A percentile compares a stretch with the other conserved stretches of the same genome.
phyloP scores from a whole-genome alignment of 2,113 vertebrate species.

The Beaufortia kweichowensis region DNA sequence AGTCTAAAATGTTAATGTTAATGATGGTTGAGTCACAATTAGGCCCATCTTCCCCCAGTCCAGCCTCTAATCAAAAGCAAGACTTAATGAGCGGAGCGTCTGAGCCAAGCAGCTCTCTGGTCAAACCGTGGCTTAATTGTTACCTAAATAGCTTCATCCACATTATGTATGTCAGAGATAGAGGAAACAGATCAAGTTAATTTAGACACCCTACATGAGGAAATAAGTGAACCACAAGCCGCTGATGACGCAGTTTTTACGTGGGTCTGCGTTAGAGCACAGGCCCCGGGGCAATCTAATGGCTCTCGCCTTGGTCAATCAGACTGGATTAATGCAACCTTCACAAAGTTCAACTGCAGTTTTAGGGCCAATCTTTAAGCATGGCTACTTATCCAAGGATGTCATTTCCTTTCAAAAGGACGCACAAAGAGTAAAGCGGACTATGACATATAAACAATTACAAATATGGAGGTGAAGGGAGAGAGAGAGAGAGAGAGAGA shows the following conservation, averaged over 20 bases:
- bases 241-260: slow-evolving; percentile 36
- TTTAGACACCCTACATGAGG: slow-evolving; percentile 21
- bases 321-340: slow-evolving; percentile 45
- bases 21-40: slow-evolving; percentile 69
- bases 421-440: slow-evolving; percentile 8
- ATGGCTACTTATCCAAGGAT: slow-evolving; percentile 14
- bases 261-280: slow-evolving; percentile 23
- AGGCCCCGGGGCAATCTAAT: slow-evolving; percentile 41
- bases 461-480: not conserved
- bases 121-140: slow-evolving; percentile 61
- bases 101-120: slow-evolving; percentile 60
- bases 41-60: slow-evolving; percentile 35
- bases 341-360: slow-evolving; percentile 49
- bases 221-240: slow-evolving; percentile 39
- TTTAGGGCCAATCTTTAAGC: slow-evolving; percentile 41
- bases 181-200: slow-evolving; percentile 26
- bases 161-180: slow-evolving; percentile 39
- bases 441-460: not conserved
- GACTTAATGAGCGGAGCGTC: slow-evolving; percentile 67
- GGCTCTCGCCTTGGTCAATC: slow-evolving; percentile 42
- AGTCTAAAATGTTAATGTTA: slow-evolving; percentile 62
- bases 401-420: slow-evolving; percentile 23
- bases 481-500: no score
- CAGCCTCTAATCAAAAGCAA: slow-evolving; percentile 59
- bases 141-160: slow-evolving; percentile 55